Evolutionary conservation across 2,113 vertebrate genomes (phyloP), one percentile per base, ranked within the genome.

Genomic region (Odontophorus gujanensis): DNA sequence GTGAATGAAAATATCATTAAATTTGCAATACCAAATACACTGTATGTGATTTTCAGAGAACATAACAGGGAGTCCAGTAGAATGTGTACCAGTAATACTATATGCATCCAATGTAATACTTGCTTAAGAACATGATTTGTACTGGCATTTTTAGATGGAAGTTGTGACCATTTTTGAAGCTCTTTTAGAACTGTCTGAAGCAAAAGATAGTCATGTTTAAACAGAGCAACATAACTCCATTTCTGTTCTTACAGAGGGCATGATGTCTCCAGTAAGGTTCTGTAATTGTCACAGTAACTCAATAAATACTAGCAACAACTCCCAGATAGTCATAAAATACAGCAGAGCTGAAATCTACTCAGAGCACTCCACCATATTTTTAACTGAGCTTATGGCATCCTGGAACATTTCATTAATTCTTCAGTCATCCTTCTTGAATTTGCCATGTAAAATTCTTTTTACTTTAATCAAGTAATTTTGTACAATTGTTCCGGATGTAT

Each of bases 131-230:
- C 0, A 3, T 43, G 25, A 72, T 6, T 34, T 73, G 7, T 34
- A 26, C 38, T 84, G 16, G 13, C 53, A 89, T 93, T 92, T 89
- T 93, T 83, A 94, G 81, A 87, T 92, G 81, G 69, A 83, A 75
- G 30, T 90, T 95, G 73, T 95, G 89, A 94, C 34, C 78, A 51
- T 71, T 71, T 91, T 85, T 89, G 87, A 83, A 71, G 58, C 38
- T n/a, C 53, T 38, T 73, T 66, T 91, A 71, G 92, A 91, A 86
- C 50, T 24, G 61, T 51, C 75, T 74, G 81, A 81, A 96, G 78
- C 91, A 91, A 92, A 78, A 94, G 45, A 15, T 48, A 50, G 68
- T 95, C 43, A 81, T 94, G 28, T 92, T 94, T 81, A 65, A 82
- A 74, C 71, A 92, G 79, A 94, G n/a, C 61, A 91, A 43, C 73